Base-by-base conservation (phyloP, 2,113 vertebrate genomes). In the Chaetodon trifascialis region DNA sequence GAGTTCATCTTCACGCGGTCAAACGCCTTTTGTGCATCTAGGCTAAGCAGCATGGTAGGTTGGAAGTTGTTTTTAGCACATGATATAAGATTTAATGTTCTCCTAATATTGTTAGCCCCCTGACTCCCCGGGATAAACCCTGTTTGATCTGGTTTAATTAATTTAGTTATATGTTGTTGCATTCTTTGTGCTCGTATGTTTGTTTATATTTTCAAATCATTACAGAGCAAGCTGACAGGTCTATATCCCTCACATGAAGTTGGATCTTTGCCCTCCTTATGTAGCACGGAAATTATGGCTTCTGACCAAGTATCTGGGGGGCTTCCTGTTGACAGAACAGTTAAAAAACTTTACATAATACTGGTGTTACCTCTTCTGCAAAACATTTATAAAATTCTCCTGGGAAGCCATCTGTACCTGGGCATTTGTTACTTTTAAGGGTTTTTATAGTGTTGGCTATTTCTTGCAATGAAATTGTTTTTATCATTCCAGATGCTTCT, bases 91-190 rank as follows among this genome's bases (percentile, higher is more conserved):
- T 71, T 72, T 17, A 47, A 11, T 23, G 40, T 64, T 16, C 58
- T 64, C 1, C 49, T 47, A 0, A 44, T 63, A 16, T 79, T 56
- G 11, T 76, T 73, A 12, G 55, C 5, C 1, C 46, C 46, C 25
- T 78, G 25, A 58, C 69, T 46, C 1, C 40, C 23, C 2, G 68
- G 21, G 34, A 66, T 66, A 16, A 73, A 80, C 0, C 21, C 60
- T 11, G 11, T 73, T 2, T 80, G 78, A n/a, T 78, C 75, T 11
- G 42, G 11, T 7, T 49, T 78, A 7, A 80, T 73, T 14, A 25
- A 59, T 49, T 38, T 47, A 0, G 11, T 23, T 58, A 77, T 23
- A 34, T 2, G 4, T 42, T 5, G 44, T 30, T 56, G 7, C 11
- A 58, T 66, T 46, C 15, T 65, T 23, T n/a, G 2, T 38, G 66